Base-by-base conservation (phyloP, 2,113 vertebrate genomes). In the Cynocephalus volans region DNA sequence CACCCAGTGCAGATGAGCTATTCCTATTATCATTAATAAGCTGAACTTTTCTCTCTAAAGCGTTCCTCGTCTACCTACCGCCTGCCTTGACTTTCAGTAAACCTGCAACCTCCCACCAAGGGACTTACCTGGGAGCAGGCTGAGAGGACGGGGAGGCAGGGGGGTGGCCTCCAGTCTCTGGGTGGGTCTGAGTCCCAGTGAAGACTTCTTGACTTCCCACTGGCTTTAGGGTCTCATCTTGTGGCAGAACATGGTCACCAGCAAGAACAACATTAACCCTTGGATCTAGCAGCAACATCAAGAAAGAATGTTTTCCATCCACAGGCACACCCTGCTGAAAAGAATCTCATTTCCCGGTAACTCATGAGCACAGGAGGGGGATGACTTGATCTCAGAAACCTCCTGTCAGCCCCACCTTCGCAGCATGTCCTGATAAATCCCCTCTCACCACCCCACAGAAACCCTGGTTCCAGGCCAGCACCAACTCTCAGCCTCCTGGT, bases 51-150 rank as follows among this genome's bases (percentile, higher is more conserved):
- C 65, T 60, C 36, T 54, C 12, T 13, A 50, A 41, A 6, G 21
- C 1, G 8, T 13, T 13, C 48, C 50, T 24, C 24, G 9, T 8
- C 50, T 2, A 33, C 15, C 48, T 10, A 8, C 36, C 18, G 0
- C 52, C 50, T 5, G 28, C 12, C 15, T 5, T 3, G 21, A 19
- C 52, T 9, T 33, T 64, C 11, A 1, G 3, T 5, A 7, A 21
- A n/a, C 65, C 26, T 9, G 1, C 26, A 8, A 12, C 41, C 24
- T 6, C 15, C 52, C 31, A 4, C 18, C 9, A 62, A 8, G 23
- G 64, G 48, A 96, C 98, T 97, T 98, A 99, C 99, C 98, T 93
- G 8, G 97, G 97, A 36, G 97, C 98, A 28, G 98, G 98, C 94
- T 50, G 97, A 76, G 62, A 97, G 90, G 72, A 96, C 87, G 8